phyloP scores from a whole-genome alignment of 2,888 invertebrate genomes.

The Tineola bisselliella region DNA sequence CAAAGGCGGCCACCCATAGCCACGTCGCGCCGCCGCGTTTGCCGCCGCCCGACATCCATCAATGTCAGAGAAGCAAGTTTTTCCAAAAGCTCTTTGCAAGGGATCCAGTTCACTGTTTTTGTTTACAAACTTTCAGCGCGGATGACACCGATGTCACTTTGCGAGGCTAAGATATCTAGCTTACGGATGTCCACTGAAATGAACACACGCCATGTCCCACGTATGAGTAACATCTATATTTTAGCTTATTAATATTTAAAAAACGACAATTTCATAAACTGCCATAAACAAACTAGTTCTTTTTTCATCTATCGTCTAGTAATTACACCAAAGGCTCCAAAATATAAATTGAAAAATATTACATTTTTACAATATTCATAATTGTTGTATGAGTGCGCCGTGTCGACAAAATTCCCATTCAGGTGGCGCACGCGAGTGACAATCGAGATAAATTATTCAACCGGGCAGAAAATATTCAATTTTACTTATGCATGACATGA shows the following conservation, averaged over 20 bases:
- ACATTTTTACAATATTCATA: not conserved
- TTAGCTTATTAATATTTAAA: too few species aligned
- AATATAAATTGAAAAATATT: too few species aligned
- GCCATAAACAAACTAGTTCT: too few species aligned
- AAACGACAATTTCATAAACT: too few species aligned
- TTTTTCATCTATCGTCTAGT: too few species aligned
- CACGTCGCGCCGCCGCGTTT: not conserved
- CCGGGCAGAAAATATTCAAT: constrained; percentile 43
- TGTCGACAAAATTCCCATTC: not conserved
- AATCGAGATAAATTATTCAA: constrained; percentile 56
- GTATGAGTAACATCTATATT: too few species aligned
- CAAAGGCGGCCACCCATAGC: not conserved
- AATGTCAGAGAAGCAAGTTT: constrained; percentile 56
- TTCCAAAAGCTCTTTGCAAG: constrained; percentile 45
- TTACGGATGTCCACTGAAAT: not conserved
- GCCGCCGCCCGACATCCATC: constrained; percentile 43
- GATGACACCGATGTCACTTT: constrained; percentile 9
- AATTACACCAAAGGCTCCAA: too few species aligned
- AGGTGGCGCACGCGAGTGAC: constrained; percentile 27
- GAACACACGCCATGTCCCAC: not conserved
- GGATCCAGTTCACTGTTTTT: constrained; percentile 49
- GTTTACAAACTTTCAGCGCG: constrained; percentile 33
- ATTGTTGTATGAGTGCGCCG: constrained; percentile 3
- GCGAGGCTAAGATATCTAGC: constrained; percentile 6
- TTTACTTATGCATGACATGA: constrained; percentile 52